phyloP scores from a whole-genome alignment of 1,140 invertebrate genomes.

The Cyclargus thomasi region DNA sequence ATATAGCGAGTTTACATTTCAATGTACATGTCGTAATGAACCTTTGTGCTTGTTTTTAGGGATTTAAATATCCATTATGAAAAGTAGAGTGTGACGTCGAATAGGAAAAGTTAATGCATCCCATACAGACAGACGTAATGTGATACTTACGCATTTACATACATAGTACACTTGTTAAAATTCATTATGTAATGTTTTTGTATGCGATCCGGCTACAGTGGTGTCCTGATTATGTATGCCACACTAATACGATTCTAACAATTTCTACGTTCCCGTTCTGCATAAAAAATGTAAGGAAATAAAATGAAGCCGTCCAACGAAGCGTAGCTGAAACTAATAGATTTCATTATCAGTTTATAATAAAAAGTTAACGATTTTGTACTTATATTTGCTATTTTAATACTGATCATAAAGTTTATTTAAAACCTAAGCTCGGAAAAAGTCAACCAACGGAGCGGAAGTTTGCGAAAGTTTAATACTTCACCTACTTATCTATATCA shows the following conservation, averaged over 20 bases:
- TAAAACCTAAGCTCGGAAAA: background rate
- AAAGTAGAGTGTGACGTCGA: slow-evolving; percentile 26
- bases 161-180: slow-evolving; percentile 19
- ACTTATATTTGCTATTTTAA: background rate
- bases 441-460: background rate
- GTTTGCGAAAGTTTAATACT: slow-evolving; percentile 3
- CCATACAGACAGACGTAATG: slow-evolving; percentile 14
- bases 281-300: background rate
- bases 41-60: too few species aligned
- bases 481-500: background rate
- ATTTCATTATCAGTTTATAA: too few species aligned
- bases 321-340: background rate
- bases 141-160: slow-evolving; percentile 19
- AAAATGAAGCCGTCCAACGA: background rate
- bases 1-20: background rate
- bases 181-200: slow-evolving; percentile 25
- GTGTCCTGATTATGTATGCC: background rate
- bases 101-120: slow-evolving; percentile 18
- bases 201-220: background rate
- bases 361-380: background rate
- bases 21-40: too few species aligned
- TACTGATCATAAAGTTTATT: background rate
- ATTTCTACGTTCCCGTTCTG: background rate
- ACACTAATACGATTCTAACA: slow-evolving; percentile 1
- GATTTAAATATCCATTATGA: slow-evolving; percentile 4